phyloP scores from a whole-genome alignment of 2,113 vertebrate genomes.

The Psittacara wagleri region DNA sequence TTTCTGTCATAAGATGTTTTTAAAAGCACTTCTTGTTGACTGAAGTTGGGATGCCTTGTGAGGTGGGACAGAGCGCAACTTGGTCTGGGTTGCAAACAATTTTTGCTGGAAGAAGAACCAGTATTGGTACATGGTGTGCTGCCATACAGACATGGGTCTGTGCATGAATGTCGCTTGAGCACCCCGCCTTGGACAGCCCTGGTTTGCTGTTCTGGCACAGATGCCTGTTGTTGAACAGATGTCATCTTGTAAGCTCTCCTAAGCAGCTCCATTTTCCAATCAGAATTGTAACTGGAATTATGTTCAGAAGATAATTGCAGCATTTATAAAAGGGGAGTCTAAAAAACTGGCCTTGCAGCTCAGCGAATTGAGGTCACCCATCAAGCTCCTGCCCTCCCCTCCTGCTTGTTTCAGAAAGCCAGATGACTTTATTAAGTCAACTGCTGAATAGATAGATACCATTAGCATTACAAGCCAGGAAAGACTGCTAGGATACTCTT shows the following conservation, averaged over 20 bases:
- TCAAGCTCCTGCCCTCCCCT: constrained; percentile 26
- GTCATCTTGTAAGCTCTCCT: constrained; percentile 62
- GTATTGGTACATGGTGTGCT: neutral
- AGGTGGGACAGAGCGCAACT: neutral
- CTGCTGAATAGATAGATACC: neutral
- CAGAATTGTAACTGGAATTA: constrained; percentile 70
- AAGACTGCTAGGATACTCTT: constrained; percentile 33
- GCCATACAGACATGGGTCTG: neutral
- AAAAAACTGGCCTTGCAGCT: constrained; percentile 35
- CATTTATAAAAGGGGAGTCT: constrained; percentile 40
- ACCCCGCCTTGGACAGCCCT: neutral
- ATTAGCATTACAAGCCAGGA: constrained; percentile 18
- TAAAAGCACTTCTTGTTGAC: neutral
- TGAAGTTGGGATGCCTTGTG: neutral
- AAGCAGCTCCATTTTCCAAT: constrained; percentile 73
- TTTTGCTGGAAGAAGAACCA: neutral
- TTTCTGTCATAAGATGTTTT: neutral
- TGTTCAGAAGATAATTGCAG: constrained; percentile 63
- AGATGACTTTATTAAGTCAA: constrained; percentile 38
- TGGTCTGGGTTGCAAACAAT: neutral
- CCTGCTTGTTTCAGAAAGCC: neutral
- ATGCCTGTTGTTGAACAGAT: constrained; percentile 65
- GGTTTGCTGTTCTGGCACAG: constrained; percentile 39
- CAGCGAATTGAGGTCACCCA: constrained; percentile 51
- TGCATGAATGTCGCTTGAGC: neutral